Evolutionary conservation across 2,797 vertebrate species (phyloP), one percentile per base, ranked within the genome.

Genomic region (Erithacus rubecula): DNA sequence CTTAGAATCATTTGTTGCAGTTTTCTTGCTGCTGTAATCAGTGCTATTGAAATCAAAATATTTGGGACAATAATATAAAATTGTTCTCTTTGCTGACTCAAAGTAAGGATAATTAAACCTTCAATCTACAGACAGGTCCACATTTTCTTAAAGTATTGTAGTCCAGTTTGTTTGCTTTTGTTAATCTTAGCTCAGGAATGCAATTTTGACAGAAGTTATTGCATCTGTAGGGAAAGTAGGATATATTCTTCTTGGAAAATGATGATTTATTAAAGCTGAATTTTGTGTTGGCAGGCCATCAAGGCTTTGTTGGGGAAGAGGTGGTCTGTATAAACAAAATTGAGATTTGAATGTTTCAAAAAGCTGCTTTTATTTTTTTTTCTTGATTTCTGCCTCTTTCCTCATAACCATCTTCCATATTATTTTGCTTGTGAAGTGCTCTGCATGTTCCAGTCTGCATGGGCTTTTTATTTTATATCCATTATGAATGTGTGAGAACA

Each of bases 261-360:
- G 77, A 44, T 20, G 15, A 32, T 41, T 55, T 67, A 32, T 82
- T 90, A 80, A 85, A 91, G 52, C 16, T 72, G 63, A 85, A 37
- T 83, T 84, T 90, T 82, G 23, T 58, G 49, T 78, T 93, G 56
- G 52, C 75, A 87, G 29, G 24, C 58, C 43, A 53, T 60, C 53
- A 67, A 78, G 29, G 52, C 51, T 72, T 87, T 86, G 14, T 22
- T 76, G 36, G 8, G 39, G 39, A 64, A 49, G 30, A 80, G 26
- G 9, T 70, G 90, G 41, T 92, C 75, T 71, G 27, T 52, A 26
- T 76, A 71, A 88, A 41, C 6, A 27, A 87, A 83, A 79, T 0
- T n/a, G 59, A 94, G 77, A 94, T 87, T 81, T 86, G 84, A 92
- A 90, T 52, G 34, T 30, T 91, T 94, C 89, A 92, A 93, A 97